Conservation (phyloP, 2,797 vertebrate genomes). For the Lycodopsis pacificus region DNA sequence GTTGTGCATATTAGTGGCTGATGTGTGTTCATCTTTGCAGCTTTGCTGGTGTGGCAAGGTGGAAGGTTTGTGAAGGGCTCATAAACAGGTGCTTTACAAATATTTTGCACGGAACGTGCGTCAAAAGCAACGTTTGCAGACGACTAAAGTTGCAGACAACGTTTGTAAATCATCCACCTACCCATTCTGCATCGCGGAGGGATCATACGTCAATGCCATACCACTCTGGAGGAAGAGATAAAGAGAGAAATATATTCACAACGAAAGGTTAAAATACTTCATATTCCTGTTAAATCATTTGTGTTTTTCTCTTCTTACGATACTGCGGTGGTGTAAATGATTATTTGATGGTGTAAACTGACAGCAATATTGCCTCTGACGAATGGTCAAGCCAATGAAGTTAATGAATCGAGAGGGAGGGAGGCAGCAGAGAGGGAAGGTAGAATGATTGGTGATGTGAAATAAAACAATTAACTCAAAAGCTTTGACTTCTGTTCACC, state of each 20-base stretch:
- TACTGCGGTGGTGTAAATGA: background rate
- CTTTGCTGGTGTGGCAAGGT: slow-evolving; percentile 9
- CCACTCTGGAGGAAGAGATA: slow-evolving; percentile 86
- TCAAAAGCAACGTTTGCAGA: slow-evolving; percentile 16
- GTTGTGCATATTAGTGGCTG: slow-evolving; percentile 23
- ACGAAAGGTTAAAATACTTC: slow-evolving; percentile 18
- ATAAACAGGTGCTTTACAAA: background rate
- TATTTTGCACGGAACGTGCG: background rate
- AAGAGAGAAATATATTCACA: slow-evolving; percentile 32
- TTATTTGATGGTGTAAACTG: slow-evolving; percentile 6
- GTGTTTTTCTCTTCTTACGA: background rate
- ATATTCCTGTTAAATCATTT: background rate
- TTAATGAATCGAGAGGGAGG: slow-evolving; percentile 1
- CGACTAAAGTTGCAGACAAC: slow-evolving; percentile 6
- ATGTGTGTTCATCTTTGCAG: slow-evolving; percentile 31
- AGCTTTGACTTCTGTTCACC: slow-evolving; percentile 3
- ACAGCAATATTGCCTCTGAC: background rate
- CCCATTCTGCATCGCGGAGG: slow-evolving; percentile 97
- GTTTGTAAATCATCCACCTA: slow-evolving; percentile 78
- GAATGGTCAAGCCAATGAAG: background rate
- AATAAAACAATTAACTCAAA: slow-evolving; percentile 13
- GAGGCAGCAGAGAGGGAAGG: background rate
- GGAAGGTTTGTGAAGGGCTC: background rate
- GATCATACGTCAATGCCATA: slow-evolving; percentile 97
- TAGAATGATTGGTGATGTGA: background rate